Evolutionary conservation across 1,140 invertebrate species (phyloP).

Genomic region (Cotesia chilonis): DNA sequence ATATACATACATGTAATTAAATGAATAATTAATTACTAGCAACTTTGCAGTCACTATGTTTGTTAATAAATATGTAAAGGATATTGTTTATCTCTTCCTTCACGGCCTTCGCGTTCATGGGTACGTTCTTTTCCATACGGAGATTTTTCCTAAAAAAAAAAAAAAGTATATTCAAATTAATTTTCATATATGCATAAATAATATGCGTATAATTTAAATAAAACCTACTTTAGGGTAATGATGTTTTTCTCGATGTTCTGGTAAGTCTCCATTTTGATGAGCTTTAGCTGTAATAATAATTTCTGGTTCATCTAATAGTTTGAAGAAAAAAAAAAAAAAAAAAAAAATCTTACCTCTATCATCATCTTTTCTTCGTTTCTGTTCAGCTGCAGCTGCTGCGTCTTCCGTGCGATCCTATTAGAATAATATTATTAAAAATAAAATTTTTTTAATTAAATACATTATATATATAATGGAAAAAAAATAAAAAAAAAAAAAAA

Average conservation of each 20-base stretch:
- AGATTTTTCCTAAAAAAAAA: conserved; percentile 75
- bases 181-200: conserved; percentile 19
- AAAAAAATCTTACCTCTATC: conserved; percentile 71
- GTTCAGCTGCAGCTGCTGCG: conserved; percentile 68
- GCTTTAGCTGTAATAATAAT: conserved; percentile 55
- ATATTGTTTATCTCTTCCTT: conserved; percentile 82
- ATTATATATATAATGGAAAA: too few species aligned
- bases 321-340: conserved; percentile 18
- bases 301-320: conserved; percentile 22
- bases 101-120: conserved; percentile 73
- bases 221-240: conserved; percentile 66
- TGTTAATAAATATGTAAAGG: conserved; percentile 68
- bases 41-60: too few species aligned
- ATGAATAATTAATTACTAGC: too few species aligned
- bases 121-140: conserved; percentile 72
- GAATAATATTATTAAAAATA: conserved; percentile 21
- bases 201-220: conserved; percentile 38
- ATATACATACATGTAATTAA: conserved; percentile 52
- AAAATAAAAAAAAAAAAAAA: too few species aligned
- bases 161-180: conserved; percentile 28
- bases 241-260: conserved; percentile 69
- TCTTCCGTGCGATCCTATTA: conserved; percentile 76
- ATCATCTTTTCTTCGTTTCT: conserved; percentile 78
- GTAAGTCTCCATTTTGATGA: conserved; percentile 69
- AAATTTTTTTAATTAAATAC: not conserved